Percentiles rank a stretch among this genome's conserved stretches.
Evolutionary conservation across 2,113 vertebrate species (phyloP).

Genomic region (Neolamprologus sp.): DNA sequence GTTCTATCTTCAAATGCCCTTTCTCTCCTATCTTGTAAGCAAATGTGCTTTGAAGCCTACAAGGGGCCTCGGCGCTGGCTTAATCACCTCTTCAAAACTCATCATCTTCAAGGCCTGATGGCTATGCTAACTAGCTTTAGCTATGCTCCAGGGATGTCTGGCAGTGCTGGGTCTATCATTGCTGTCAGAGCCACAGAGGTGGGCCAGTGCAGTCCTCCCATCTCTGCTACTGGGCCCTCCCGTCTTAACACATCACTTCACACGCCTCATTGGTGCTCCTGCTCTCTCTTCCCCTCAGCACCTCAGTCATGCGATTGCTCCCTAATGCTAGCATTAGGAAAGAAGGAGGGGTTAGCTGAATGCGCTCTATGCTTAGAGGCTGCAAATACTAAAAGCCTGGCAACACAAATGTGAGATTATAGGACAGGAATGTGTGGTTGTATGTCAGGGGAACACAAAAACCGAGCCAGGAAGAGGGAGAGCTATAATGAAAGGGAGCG

Average conservation of each 20-base stretch:
- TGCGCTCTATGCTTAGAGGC: background rate
- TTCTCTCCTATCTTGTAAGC: slow-evolving; percentile 16
- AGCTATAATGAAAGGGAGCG: slow-evolving; percentile 27
- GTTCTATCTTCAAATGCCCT: slow-evolving; percentile 10
- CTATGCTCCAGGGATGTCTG: slow-evolving; percentile 20
- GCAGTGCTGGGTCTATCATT: slow-evolving; percentile 20
- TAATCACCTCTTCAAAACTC: slow-evolving; percentile 64
- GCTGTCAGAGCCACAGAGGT: slow-evolving; percentile 41
- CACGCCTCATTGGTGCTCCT: slow-evolving; percentile 23
- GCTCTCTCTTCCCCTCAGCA: slow-evolving; percentile 21
- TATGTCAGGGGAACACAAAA: slow-evolving; percentile 6
- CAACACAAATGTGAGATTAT: slow-evolving; percentile 42
- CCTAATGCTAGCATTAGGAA: slow-evolving; percentile 45
- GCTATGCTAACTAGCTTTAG: slow-evolving; percentile 56
- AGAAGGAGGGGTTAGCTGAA: slow-evolving; percentile 20
- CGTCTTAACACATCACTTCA: slow-evolving; percentile 64
- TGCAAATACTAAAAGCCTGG: slow-evolving; percentile 36
- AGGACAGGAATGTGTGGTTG: slow-evolving; percentile 22
- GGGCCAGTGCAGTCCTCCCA: slow-evolving; percentile 23
- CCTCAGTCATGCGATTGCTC: slow-evolving; percentile 45
- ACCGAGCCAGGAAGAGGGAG: background rate
- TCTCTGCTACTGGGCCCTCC: slow-evolving; percentile 15
- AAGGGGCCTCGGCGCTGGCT: slow-evolving; percentile 34
- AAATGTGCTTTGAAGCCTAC: slow-evolving; percentile 35
- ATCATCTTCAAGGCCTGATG: slow-evolving; percentile 63